phyloP scores from a whole-genome alignment of 1,140 invertebrate genomes.

The Megalopta genalis region DNA sequence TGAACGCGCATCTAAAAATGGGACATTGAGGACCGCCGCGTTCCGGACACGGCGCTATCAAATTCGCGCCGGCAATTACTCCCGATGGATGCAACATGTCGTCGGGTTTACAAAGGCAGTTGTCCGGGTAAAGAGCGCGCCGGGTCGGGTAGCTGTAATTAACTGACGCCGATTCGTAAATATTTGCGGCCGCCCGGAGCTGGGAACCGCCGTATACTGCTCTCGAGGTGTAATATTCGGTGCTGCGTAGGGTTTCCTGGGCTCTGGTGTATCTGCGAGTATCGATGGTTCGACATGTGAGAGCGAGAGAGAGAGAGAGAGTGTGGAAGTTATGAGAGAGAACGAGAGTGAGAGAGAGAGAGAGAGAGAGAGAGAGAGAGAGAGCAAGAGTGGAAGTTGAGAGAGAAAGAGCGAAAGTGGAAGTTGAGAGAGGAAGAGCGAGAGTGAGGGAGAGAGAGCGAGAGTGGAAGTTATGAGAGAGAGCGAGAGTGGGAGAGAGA shows the following conservation, averaged over 20 bases:
- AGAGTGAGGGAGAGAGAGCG: too few relatives aligned
- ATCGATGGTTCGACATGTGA: conserved; percentile 18
- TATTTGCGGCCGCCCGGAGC: conserved; percentile 27
- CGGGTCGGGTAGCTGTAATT: conserved; percentile 8
- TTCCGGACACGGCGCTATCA: not conserved
- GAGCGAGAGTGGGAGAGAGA: too few relatives aligned
- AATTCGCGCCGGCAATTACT: conserved; percentile 13
- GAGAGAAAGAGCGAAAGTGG: too few relatives aligned
- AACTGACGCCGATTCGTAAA: conserved; percentile 27
- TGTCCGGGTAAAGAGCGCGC: conserved; percentile 9
- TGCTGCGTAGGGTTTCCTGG: conserved; percentile 6
- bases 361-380: too few relatives aligned
- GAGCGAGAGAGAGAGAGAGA: too few relatives aligned
- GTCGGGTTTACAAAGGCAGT: not conserved
- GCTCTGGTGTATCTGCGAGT: not conserved
- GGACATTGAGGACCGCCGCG: too few relatives aligned
- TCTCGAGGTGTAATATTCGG: conserved; percentile 33
- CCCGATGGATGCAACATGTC: not conserved
- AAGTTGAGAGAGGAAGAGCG: too few relatives aligned
- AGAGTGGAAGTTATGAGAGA: conserved; percentile 63
- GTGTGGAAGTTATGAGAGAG: too few relatives aligned
- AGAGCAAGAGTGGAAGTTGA: conserved; percentile 55
- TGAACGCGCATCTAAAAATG: too few relatives aligned
- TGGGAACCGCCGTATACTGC: conserved; percentile 20
- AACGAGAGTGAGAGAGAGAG: not conserved